A percentile compares a stretch with the other conserved stretches of the same genome.
phyloP scores from a whole-genome alignment of 1,140 invertebrate genomes.

The Chironomus tepperi region DNA sequence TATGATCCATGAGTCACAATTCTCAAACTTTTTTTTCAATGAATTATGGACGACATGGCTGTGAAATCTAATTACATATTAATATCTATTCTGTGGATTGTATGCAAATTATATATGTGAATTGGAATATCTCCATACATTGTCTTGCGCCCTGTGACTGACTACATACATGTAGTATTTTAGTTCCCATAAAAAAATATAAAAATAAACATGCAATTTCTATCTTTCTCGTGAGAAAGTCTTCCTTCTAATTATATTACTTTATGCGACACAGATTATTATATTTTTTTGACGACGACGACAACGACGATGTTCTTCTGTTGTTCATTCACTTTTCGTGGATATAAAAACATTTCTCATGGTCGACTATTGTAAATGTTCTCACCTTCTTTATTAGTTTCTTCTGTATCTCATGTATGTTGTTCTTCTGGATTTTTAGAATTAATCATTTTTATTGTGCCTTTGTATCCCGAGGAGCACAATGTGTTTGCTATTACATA shows the following conservation, averaged over 20 bases:
- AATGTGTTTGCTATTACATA: too few species aligned
- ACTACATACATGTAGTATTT: not conserved
- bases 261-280: conserved; percentile 11
- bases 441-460: too few species aligned
- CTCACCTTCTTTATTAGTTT: conserved; percentile 5
- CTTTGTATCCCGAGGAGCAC: too few species aligned
- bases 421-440: not conserved
- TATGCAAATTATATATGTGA: not conserved
- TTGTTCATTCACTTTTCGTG: not conserved
- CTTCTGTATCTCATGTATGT: not conserved
- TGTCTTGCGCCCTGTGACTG: too few species aligned
- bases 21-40: not conserved
- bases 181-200: conserved; percentile 9
- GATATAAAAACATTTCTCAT: conserved; percentile 9
- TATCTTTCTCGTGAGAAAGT: not conserved
- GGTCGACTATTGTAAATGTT: not conserved
- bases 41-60: not conserved
- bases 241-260: not conserved
- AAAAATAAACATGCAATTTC: not conserved
- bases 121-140: too few species aligned
- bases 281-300: too few species aligned
- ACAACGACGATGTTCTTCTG: too few species aligned
- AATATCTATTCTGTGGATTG: not conserved
- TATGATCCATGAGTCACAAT: too few species aligned
- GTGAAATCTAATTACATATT: not conserved